Evolutionary conservation across 2,888 invertebrate species (phyloP).

Genomic region (Oxycera nigricornis): DNA sequence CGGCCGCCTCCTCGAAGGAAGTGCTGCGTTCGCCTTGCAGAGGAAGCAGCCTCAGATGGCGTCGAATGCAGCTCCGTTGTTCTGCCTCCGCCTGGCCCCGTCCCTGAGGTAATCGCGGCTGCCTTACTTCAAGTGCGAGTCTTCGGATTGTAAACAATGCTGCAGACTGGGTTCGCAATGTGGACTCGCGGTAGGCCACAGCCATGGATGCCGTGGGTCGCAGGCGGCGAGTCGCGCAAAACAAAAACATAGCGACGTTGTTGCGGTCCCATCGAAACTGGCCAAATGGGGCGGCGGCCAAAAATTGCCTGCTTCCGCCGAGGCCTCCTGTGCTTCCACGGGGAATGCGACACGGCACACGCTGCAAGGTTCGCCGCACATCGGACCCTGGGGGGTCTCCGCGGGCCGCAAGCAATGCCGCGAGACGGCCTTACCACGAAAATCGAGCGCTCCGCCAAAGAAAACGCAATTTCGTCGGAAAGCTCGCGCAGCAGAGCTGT

Average conservation of each 20-base stretch:
- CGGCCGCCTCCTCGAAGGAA: too few relatives aligned
- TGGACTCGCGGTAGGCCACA: neutral
- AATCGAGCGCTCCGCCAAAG: neutral
- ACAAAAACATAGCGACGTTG: constrained; percentile 10
- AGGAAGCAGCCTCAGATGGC: too few relatives aligned
- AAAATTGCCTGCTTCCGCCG: too few relatives aligned
- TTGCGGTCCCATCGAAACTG: too few relatives aligned
- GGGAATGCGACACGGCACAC: neutral
- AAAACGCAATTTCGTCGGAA: neutral
- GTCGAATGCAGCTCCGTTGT: too few relatives aligned
- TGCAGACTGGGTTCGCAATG: neutral
- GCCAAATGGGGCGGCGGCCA: too few relatives aligned
- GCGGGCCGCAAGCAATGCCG: neutral
- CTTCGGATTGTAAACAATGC: constrained; percentile 34
- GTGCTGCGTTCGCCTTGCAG: too few relatives aligned
- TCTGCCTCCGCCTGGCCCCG: too few relatives aligned
- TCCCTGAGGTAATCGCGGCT: neutral
- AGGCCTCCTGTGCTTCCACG: neutral
- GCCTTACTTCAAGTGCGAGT: constrained; percentile 32
- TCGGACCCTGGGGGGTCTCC: neutral
- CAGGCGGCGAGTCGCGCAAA: neutral
- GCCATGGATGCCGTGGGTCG: neutral
- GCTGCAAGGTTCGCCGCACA: neutral
- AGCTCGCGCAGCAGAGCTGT: neutral
- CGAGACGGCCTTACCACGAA: constrained; percentile 1